Evolutionary conservation across 1,140 invertebrate genomes (phyloP).

Genomic region (Ceratina australensis): DNA sequence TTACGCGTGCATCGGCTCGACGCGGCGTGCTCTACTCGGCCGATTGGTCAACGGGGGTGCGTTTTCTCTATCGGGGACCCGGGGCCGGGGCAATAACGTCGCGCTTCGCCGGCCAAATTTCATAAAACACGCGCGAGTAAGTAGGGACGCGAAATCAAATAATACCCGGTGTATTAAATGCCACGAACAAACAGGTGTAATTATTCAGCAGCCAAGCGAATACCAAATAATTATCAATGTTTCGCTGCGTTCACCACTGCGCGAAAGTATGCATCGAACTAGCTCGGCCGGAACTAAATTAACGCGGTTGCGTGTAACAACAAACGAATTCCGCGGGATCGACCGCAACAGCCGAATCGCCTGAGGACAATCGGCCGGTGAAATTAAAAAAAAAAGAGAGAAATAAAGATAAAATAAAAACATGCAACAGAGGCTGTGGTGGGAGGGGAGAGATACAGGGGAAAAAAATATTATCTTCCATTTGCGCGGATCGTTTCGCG

Average conservation of each 20-base stretch:
- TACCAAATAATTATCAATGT: slow-evolving; percentile 60
- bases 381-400: slow-evolving; percentile 17
- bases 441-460: no score
- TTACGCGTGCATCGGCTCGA: background rate
- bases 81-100: slow-evolving; percentile 11
- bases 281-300: slow-evolving; percentile 51
- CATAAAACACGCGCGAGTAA: slow-evolving; percentile 54
- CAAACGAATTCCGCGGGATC: slow-evolving; percentile 33
- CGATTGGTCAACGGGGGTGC: background rate
- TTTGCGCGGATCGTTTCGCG: slow-evolving; percentile 26
- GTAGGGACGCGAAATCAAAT: slow-evolving; percentile 53
- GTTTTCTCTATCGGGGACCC: background rate
- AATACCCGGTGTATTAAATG: slow-evolving; percentile 61
- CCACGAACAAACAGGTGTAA: slow-evolving; percentile 61
- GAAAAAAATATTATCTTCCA: slow-evolving; percentile 9
- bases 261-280: slow-evolving; percentile 49
- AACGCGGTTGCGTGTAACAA: slow-evolving; percentile 49
- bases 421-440: background rate
- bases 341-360: slow-evolving; percentile 20
- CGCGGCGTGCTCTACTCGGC: background rate
- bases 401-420: background rate
- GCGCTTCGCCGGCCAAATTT: slow-evolving; percentile 22
- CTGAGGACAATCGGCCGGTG: background rate
- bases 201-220: slow-evolving; percentile 57
- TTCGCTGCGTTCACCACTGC: slow-evolving; percentile 27